Percentiles rank a stretch among this genome's conserved stretches.
phyloP scores from a whole-genome alignment of 2,888 invertebrate species.

The Chrysomela aeneicollis region DNA sequence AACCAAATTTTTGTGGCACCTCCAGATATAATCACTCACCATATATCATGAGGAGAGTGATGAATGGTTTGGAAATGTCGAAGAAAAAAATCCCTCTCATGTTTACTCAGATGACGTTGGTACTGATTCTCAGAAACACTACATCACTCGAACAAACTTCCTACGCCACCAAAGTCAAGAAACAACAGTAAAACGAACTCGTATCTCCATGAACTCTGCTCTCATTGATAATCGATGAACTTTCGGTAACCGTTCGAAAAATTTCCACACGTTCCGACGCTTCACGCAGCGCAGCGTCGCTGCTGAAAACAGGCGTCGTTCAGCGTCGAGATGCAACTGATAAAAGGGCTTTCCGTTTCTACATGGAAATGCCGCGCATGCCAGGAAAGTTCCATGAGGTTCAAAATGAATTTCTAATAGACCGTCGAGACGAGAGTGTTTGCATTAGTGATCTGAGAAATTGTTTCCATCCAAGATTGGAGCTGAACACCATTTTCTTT shows the following conservation, averaged over 20 bases:
- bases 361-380: conserved; percentile 29
- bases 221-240: neutral
- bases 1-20: neutral
- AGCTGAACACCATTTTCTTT: neutral
- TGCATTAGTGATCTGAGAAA: conserved; percentile 3
- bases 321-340: conserved; percentile 33
- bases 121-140: neutral
- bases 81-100: neutral
- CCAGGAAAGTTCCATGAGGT: conserved; percentile 27
- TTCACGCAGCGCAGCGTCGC: conserved; percentile 12
- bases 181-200: neutral
- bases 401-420: conserved; percentile 26
- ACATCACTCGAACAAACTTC: neutral
- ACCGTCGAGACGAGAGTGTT: neutral
- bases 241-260: neutral
- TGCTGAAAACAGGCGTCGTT: conserved; percentile 9
- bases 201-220: neutral
- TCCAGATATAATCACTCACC: neutral
- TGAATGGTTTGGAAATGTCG: neutral
- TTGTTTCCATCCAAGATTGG: neutral
- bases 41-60: neutral
- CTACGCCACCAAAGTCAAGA: neutral
- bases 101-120: neutral
- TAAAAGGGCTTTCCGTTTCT: conserved; percentile 21
- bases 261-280: conserved; percentile 2